Evolutionary conservation across 2,888 invertebrate species (phyloP).

Genomic region (Catocala nupta): DNA sequence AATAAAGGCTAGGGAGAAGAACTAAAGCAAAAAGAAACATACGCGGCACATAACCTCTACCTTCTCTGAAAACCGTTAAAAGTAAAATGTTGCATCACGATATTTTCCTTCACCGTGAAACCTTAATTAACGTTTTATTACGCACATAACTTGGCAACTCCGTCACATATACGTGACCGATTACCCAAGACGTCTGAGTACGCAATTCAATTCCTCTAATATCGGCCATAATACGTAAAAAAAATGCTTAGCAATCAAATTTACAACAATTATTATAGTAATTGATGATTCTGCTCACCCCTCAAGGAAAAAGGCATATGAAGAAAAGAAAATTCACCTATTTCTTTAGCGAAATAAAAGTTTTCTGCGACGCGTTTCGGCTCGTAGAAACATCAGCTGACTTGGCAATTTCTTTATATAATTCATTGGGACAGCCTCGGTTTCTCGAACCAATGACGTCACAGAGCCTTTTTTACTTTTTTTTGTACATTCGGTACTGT

Average conservation of each 20-base stretch:
- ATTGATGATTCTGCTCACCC: conserved; percentile 3
- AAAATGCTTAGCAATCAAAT: background rate
- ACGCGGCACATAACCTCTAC: too few species aligned
- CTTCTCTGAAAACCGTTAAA: too few species aligned
- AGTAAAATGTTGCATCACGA: too few species aligned
- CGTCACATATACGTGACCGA: too few species aligned
- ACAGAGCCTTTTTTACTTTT: conserved; percentile 14
- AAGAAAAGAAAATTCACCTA: conserved; percentile 5
- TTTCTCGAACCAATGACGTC: conserved; percentile 30
- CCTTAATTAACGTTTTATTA: too few species aligned
- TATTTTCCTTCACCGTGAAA: too few species aligned
- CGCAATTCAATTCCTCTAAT: too few species aligned
- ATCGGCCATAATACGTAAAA: too few species aligned
- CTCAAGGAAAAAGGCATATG: conserved; percentile 7
- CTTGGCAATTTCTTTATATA: conserved; percentile 25
- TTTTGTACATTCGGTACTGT: conserved; percentile 8
- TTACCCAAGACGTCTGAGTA: too few species aligned
- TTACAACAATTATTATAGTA: background rate
- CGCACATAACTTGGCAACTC: too few species aligned
- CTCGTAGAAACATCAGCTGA: conserved; percentile 13
- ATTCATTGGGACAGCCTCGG: conserved; percentile 29
- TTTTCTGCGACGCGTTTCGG: conserved; percentile 2
- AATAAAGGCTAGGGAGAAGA: too few species aligned
- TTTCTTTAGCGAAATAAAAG: conserved; percentile 10
- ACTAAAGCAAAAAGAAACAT: too few species aligned